Conservation (phyloP, 2,888 invertebrate genomes). For the Cynaeus angustus region DNA sequence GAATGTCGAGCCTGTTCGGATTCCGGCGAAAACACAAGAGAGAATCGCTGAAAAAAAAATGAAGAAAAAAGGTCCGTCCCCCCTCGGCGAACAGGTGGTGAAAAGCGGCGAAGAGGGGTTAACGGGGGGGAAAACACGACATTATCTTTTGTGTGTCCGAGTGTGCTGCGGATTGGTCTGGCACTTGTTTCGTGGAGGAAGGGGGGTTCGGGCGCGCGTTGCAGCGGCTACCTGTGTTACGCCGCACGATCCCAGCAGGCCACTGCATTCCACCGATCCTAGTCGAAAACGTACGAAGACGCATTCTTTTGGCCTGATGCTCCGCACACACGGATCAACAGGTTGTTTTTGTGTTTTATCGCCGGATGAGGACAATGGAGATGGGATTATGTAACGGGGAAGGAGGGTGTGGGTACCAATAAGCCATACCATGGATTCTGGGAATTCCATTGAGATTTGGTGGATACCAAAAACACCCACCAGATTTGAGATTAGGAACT, state of each 20-base stretch:
- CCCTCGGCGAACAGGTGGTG: constrained; percentile 26
- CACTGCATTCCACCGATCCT: constrained; percentile 74
- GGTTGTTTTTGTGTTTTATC: constrained; percentile 50
- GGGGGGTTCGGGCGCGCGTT: constrained; percentile 58
- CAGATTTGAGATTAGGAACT: too few species aligned
- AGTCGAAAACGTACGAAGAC: constrained; percentile 61
- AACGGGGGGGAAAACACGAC: background rate
- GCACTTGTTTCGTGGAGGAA: constrained; percentile 43
- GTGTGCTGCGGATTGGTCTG: constrained; percentile 20
- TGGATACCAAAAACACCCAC: background rate
- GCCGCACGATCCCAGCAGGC: constrained; percentile 71
- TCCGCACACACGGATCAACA: constrained; percentile 42
- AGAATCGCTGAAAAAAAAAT: constrained; percentile 32
- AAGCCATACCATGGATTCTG: background rate
- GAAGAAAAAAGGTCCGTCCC: constrained; percentile 20
- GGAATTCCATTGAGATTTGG: constrained; percentile 1
- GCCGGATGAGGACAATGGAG: constrained; percentile 19
- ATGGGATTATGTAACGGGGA: constrained; percentile 30
- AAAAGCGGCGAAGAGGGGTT: constrained; percentile 11
- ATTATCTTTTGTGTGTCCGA: constrained; percentile 28
- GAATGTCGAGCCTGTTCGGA: constrained; percentile 62
- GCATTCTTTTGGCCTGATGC: constrained; percentile 55
- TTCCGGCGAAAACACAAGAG: constrained; percentile 38
- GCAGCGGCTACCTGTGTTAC: constrained; percentile 69
- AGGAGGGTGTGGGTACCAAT: constrained; percentile 5